These are phyloP conservation scores for Acleris emargana DNA, from an alignment of 2,888 invertebrate species.

Conservation along the genomic window DNA sequence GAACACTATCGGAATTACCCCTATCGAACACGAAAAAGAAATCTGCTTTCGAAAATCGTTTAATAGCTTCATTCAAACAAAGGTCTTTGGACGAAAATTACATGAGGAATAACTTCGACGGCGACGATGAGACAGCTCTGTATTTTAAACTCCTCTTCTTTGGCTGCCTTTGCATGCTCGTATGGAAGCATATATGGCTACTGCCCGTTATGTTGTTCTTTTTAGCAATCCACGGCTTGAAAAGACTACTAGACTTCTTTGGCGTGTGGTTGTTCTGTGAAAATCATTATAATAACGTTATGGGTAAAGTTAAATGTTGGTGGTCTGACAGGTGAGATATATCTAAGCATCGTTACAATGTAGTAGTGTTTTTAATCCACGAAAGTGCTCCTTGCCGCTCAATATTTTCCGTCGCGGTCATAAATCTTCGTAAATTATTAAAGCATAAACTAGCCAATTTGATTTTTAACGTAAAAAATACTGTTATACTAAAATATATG, in stretches of 20 bases:
- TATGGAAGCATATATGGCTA: slow-evolving; percentile 94
- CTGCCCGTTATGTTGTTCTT: slow-evolving; percentile 91
- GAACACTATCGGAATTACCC: slow-evolving; percentile 75
- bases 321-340: slow-evolving; percentile 81
- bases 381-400: too few species aligned
- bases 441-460: too few species aligned
- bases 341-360: background rate
- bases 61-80: slow-evolving; percentile 71
- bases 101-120: slow-evolving; percentile 69
- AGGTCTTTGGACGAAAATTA: slow-evolving; percentile 74
- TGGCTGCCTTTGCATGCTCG: slow-evolving; percentile 91
- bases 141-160: slow-evolving; percentile 92
- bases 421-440: too few species aligned
- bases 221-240: slow-evolving; percentile 86
- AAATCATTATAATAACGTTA: slow-evolving; percentile 69
- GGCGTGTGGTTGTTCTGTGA: slow-evolving; percentile 78
- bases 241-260: slow-evolving; percentile 78
- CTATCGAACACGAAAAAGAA: slow-evolving; percentile 64
- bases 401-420: too few species aligned
- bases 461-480: too few species aligned
- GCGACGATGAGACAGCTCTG: slow-evolving; percentile 85
- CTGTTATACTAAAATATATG: too few species aligned
- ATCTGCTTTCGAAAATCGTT: slow-evolving; percentile 63
- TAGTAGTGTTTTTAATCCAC: too few species aligned
- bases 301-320: slow-evolving; percentile 80